phyloP scores from a whole-genome alignment of 2,888 invertebrate species.

The Protonemura montana region DNA sequence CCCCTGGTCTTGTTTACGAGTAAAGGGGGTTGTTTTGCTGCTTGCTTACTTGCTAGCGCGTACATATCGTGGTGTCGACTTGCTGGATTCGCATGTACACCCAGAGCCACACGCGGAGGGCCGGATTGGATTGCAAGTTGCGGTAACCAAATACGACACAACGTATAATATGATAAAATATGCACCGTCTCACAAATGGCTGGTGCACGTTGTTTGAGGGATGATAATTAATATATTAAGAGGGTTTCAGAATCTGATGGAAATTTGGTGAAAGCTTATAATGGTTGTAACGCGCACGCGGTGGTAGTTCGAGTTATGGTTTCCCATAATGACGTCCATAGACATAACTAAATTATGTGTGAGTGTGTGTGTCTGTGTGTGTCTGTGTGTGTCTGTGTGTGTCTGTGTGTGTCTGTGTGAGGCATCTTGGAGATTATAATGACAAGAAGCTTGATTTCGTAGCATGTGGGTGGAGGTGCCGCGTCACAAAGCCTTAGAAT shows the following conservation, averaged over 20 bases:
- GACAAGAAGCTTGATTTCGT: background rate
- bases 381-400: too few species aligned
- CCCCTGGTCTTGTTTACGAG: too few species aligned
- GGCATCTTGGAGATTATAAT: background rate
- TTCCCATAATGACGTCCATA: background rate
- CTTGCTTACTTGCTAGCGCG: too few species aligned
- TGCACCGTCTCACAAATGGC: slow-evolving; percentile 28
- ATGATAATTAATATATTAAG: slow-evolving; percentile 16
- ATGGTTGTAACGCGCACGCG: background rate
- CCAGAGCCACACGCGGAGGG: background rate
- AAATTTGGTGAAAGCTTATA: background rate
- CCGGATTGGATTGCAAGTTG: background rate
- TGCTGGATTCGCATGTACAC: background rate
- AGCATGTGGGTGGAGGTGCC: background rate
- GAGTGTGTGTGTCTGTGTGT: too few species aligned
- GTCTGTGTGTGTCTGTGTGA: too few species aligned
- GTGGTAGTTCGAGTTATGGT: background rate
- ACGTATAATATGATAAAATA: slow-evolving; percentile 30
- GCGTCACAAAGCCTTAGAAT: background rate
- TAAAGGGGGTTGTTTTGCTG: too few species aligned
- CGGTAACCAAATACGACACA: slow-evolving; percentile 20
- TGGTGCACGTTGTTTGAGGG: slow-evolving; percentile 18
- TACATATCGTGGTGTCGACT: too few species aligned
- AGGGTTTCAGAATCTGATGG: background rate
- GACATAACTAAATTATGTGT: background rate